Base-by-base conservation (phyloP, 2,888 invertebrate species). In the Agrotis exclamationis region DNA sequence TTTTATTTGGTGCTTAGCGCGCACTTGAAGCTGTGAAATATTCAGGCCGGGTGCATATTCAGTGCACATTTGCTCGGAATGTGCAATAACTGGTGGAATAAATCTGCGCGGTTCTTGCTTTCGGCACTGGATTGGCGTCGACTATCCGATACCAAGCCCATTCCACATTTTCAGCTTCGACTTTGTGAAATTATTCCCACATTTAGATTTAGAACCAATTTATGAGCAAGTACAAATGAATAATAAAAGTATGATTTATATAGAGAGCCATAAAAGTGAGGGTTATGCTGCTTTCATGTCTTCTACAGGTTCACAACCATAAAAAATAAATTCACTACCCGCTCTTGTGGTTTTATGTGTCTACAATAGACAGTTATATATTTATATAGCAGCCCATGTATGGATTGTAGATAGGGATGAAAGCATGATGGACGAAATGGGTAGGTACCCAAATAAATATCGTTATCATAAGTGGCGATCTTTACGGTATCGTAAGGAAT, bases 51-150 rank as follows among this genome's bases (percentile, higher is more conserved):
- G 86, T 85, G 87, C 88, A 90, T 85, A 88, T 85, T 83, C 85
- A 82, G 86, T 85, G 88, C 90, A 91, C 89, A 90, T 89, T 92
- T 91, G 89, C 86, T 69, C 85, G 85, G 86, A 91, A 92, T 90
- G 89, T 91, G 92, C 91, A 92, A 92, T 92, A 91, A 90, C 91
- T 83, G 85, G 79, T 68, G 81, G 84, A 84, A 91, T 92, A 92
- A 91, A 92, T 92, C 91, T 90, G 79, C 80, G 51, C 79, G 71
- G 85, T 79, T 86, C 88, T 87, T 88, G 87, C 83, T 88, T 86
- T 87, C 80, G 87, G 86, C 87, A 84, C 80, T 79, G 78, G 86
- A 87, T 88, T 87, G 87, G 87, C 87, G 82, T 85, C 85, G 84
- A 84, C 85, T 87, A 87, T 85, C 74, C 85, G 84, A 88, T 87